These are phyloP conservation scores for Aphelocoma coerulescens DNA, from an alignment of 2,113 vertebrate genomes.

Conservation along the genomic window DNA sequence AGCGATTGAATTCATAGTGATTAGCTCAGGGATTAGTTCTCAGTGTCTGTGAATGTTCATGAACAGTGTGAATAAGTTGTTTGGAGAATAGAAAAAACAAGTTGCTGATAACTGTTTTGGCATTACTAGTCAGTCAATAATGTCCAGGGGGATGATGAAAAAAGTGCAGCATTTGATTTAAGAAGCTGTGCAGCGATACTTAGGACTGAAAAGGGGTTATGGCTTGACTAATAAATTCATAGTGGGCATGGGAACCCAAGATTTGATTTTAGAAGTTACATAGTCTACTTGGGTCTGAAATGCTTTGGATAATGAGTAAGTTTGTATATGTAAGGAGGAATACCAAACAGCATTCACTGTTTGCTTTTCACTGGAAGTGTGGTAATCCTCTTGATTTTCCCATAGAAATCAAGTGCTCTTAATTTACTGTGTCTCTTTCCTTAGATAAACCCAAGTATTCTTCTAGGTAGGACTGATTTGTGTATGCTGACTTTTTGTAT, in stretches of 20 bases:
- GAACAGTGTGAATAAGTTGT: background rate
- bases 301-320: background rate
- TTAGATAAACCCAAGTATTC: background rate
- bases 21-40: background rate
- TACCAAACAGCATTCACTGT: background rate
- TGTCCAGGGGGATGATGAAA: background rate
- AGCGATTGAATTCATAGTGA: background rate
- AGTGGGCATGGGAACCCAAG: background rate
- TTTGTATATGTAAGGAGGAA: background rate
- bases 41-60: background rate
- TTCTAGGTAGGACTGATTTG: background rate
- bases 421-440: background rate
- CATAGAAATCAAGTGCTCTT: background rate
- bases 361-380: background rate
- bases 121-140: background rate
- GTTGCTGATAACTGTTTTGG: background rate
- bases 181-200: background rate
- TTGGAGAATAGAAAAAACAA: background rate
- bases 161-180: background rate
- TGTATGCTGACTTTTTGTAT: background rate
- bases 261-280: background rate
- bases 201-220: background rate
- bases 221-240: background rate
- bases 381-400: background rate
- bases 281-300: background rate